Evolutionary conservation across 2,888 invertebrate species (phyloP).

Genomic region (Phania funesta): DNA sequence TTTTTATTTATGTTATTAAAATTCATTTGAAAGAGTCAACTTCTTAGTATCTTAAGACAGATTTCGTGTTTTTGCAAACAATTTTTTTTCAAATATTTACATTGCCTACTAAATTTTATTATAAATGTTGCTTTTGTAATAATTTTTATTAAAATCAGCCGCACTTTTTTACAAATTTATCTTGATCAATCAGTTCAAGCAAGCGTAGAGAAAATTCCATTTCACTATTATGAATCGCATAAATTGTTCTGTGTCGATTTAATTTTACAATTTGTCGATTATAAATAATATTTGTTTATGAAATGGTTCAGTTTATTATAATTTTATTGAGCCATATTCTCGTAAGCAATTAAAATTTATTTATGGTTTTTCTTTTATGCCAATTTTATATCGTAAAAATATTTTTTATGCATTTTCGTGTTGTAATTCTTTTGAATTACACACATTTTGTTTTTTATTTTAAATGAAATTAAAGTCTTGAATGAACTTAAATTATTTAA

Average conservation of each 20-base stretch:
- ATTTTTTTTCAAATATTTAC: too few relatives aligned
- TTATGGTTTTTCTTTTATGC: background rate
- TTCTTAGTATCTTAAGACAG: too few relatives aligned
- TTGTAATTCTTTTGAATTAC: constrained; percentile 2
- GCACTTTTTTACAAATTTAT: too few relatives aligned
- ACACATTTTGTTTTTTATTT: background rate
- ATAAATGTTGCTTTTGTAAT: too few relatives aligned
- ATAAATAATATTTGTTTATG: constrained; percentile 25
- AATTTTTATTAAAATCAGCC: too few relatives aligned
- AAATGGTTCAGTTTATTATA: constrained; percentile 18
- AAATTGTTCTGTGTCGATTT: background rate
- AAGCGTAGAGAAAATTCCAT: background rate
- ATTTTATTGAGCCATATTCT: constrained; percentile 44
- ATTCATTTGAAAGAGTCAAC: too few relatives aligned
- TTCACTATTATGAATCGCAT: background rate
- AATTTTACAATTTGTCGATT: constrained; percentile 16
- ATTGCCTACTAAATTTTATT: too few relatives aligned
- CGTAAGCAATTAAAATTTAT: constrained; percentile 44
- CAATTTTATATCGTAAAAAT: constrained; percentile 16
- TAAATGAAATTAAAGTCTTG: background rate
- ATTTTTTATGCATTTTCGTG: constrained; percentile 5
- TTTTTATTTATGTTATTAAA: too few relatives aligned
- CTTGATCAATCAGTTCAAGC: background rate
- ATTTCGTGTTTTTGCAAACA: too few relatives aligned
- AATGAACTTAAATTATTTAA: constrained; percentile 1